Base-by-base conservation (phyloP, 2,888 invertebrate genomes). In the Xestia xanthographa region DNA sequence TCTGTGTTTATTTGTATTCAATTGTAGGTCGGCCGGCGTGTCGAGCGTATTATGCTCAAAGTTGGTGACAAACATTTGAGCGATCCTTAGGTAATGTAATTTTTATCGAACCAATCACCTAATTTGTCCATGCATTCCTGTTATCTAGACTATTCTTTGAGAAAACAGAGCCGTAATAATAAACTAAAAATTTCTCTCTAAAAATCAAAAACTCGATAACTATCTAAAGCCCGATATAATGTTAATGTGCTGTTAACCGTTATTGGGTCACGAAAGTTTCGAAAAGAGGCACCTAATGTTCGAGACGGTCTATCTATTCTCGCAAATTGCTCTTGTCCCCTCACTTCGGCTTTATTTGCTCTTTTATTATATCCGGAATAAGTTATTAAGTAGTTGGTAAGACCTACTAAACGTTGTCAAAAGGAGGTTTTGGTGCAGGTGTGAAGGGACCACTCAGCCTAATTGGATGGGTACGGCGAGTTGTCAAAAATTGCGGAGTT, bases 241-340 rank as follows among this genome's bases (percentile, higher is more conserved):
- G 63, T 78, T 75, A 78, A 85, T 82, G 72, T 73, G 66, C 73
- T 79, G 69, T 69, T 77, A 85, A 85, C 72, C 72, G 67, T 73
- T 80, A 80, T 78, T 82, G 79, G 71, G 82, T 41, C 63, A 74
- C 45, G 67, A 75, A 80, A 86, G 71, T 87, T 87, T 78, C 14
- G 50, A 50, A 70, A 77, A 87, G 73, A 58, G 56, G 43, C 65
- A 50, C 34, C 75, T 79, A 82, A 87, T 79, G 74, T 71, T 67
- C 73, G 58, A 71, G 53, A 68, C 38, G 76, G 83, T 77, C 80
- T 71, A 78, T 86, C 70, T 78, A 82, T 80, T 82, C 56, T 77
- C 74, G 22, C n/a, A 86, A 86, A 87, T 78, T 85, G 72, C 75
- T 72, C 66, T 67, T 45, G 67, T 68, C 67, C 72, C 75, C 65